A percentile compares a stretch with the other conserved stretches of the same genome.
Evolutionary conservation across 2,113 vertebrate genomes (phyloP).

Genomic region (Pogonocichla stellata): DNA sequence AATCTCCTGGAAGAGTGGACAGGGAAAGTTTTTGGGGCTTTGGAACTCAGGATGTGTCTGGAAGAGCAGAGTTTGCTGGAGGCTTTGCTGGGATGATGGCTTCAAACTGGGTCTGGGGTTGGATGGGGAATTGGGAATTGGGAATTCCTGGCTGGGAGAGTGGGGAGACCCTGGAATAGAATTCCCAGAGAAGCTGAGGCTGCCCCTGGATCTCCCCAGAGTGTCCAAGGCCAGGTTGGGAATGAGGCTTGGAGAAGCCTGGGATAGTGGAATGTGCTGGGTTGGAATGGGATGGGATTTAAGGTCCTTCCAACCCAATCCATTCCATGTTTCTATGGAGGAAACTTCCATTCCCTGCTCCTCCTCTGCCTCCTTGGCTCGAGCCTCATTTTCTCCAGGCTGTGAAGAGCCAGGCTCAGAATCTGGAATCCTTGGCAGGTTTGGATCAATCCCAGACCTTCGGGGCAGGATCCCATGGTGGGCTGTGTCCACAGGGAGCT

Average conservation of each 20-base stretch:
- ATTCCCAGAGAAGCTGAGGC: neutral
- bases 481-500: neutral
- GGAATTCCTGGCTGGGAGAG: neutral
- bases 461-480: rapidly evolving
- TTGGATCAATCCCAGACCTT: neutral
- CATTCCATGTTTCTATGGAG: rapidly evolving
- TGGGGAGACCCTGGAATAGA: rapidly evolving
- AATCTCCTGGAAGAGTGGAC: neutral
- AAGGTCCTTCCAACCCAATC: neutral
- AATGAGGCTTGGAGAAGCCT: neutral
- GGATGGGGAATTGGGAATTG: neutral
- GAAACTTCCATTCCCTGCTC: neutral
- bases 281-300: neutral
- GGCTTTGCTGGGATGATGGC: neutral
- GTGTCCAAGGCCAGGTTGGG: neutral
- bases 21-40: rapidly evolving
- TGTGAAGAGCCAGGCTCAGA: neutral
- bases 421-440: neutral
- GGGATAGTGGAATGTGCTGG: neutral
- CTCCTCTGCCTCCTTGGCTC: neutral
- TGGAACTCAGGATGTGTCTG: rapidly evolving
- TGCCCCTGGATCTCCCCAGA: neutral
- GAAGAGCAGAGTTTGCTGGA: neutral
- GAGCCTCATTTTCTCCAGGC: neutral
- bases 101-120: neutral